Evolutionary conservation across 35 echinoderm and acorn worm genomes (phyloP).

Genomic region (Diadema setosum): DNA sequence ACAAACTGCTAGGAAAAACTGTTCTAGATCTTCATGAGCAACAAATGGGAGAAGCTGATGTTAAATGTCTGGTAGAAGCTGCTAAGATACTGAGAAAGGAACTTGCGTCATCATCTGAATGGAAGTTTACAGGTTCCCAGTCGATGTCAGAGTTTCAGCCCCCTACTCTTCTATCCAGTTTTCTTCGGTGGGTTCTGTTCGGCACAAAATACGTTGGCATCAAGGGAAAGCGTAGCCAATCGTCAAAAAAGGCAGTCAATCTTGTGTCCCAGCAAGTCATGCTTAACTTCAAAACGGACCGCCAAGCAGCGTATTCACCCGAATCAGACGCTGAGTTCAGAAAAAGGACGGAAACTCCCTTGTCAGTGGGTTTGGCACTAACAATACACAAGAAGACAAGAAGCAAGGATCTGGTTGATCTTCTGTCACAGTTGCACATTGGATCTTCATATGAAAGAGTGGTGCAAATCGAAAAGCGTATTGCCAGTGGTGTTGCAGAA

Average conservation of each 20-base stretch:
- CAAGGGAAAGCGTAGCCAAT: slow-evolving; percentile 7
- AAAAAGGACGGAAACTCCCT: not conserved
- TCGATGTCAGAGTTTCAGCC: not conserved
- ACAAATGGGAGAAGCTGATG: not conserved
- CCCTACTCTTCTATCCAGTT: not conserved
- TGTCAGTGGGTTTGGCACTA: slow-evolving; percentile 5
- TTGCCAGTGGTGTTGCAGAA: slow-evolving; percentile 32
- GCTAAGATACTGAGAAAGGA: slow-evolving; percentile 4
- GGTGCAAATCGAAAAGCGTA: slow-evolving; percentile 14
- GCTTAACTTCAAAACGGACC: slow-evolving; percentile 18
- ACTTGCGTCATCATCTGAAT: not conserved
- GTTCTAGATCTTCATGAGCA: slow-evolving; percentile 6
- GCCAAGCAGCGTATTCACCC: not conserved
- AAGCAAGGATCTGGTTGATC: not conserved
- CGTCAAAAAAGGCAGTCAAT: slow-evolving; percentile 10
- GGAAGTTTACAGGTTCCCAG: slow-evolving; percentile 20
- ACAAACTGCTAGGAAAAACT: not conserved
- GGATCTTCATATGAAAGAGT: not conserved
- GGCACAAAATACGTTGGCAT: not conserved
- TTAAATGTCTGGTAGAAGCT: not conserved
- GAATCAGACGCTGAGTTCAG: slow-evolving; percentile 10
- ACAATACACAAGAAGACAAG: slow-evolving; percentile 21
- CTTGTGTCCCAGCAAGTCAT: not conserved
- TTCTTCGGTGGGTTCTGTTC: slow-evolving; percentile 22
- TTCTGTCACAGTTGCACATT: not conserved